Conservation (phyloP, 2,888 invertebrate genomes). For the Oscheius sp. region DNA sequence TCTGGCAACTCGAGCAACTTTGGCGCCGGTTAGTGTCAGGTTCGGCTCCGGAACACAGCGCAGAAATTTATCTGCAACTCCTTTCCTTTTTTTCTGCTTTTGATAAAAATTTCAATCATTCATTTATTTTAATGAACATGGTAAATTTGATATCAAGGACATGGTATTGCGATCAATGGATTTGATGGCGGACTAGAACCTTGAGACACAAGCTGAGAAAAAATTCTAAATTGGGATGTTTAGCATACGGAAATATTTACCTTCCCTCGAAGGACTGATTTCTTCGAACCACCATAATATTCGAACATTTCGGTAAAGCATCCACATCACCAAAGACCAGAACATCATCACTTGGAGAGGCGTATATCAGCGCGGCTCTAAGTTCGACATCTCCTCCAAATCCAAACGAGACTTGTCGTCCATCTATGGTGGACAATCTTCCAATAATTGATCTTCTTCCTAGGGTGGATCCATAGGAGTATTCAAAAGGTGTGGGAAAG, state of each 20-base stretch:
- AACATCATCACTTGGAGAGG: conserved; percentile 30
- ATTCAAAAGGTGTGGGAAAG: conserved; percentile 20
- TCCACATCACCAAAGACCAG: conserved; percentile 25
- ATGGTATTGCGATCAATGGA: conserved; percentile 13
- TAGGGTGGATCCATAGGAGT: conserved; percentile 4
- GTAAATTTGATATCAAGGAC: conserved; percentile 1
- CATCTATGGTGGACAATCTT: conserved; percentile 3
- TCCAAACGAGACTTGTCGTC: conserved; percentile 1
- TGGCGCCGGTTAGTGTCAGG: too few species aligned
- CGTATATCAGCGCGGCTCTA: conserved; percentile 9
- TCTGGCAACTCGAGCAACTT: too few species aligned
- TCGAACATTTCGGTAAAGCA: conserved; percentile 25
- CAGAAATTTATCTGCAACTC: too few species aligned
- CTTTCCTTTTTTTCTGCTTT: not conserved
- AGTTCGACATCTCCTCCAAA: conserved; percentile 30
- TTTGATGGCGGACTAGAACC: conserved; percentile 23
- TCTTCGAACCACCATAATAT: conserved; percentile 20
- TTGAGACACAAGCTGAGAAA: conserved; percentile 14
- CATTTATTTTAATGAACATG: not conserved
- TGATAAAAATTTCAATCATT: not conserved
- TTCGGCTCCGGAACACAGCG: too few species aligned
- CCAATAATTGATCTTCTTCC: conserved; percentile 24
- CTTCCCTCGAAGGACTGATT: conserved; percentile 30
- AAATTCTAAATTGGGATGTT: not conserved
- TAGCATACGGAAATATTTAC: not conserved